Base-by-base conservation (phyloP, 2,888 invertebrate species). In the Cryptophagus acutangulus region DNA sequence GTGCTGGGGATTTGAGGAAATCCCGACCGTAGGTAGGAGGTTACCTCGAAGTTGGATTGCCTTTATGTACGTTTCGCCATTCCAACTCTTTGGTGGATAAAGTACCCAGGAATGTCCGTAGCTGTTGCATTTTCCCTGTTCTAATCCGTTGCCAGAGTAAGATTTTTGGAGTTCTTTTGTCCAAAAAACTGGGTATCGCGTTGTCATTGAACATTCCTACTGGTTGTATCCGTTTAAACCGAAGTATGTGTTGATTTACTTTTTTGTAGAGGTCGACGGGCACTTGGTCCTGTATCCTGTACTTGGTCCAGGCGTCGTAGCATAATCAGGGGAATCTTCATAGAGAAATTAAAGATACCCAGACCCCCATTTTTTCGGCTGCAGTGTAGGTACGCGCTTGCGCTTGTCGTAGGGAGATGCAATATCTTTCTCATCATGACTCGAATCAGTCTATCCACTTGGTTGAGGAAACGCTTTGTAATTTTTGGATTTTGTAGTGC, bases 361-460 rank as follows among this genome's bases (percentile, higher is more conserved):
- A 45, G 20, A 10, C 46, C 43, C 5, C 54, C 41, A 5, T 46
- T 52, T 51, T 34, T 40, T 33, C 38, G 33, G 30, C 40, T 48
- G 17, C 47, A 56, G 45, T 46, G 59, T n/a, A n/a, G n/a, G n/a
- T n/a, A n/a, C 51, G 53, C 61, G 59, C 50, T 56, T 44, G 52
- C 58, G 49, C 41, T 61, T 53, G 49, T 59, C 2, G 69, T 68
- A 67, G 70, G 65, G 68, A 75, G 71, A 70, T 74, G 74, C 69
- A 74, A 69, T 57, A 66, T 64, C 8, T 36, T 16, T 33, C 54
- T 42, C 5, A 49, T 40, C 12, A 43, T 9, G 17, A 41, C 25
- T 5, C 48, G 12, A 2, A 49, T 10, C 1, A 44, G 9, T 14
- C 39, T 39, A 8, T 28, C 18, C 14, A 28, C 34, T 25, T 10